Evolutionary conservation across 2,113 vertebrate genomes (phyloP), one percentile per base, ranked within the genome.

Genomic region (Triplophysa rosa): DNA sequence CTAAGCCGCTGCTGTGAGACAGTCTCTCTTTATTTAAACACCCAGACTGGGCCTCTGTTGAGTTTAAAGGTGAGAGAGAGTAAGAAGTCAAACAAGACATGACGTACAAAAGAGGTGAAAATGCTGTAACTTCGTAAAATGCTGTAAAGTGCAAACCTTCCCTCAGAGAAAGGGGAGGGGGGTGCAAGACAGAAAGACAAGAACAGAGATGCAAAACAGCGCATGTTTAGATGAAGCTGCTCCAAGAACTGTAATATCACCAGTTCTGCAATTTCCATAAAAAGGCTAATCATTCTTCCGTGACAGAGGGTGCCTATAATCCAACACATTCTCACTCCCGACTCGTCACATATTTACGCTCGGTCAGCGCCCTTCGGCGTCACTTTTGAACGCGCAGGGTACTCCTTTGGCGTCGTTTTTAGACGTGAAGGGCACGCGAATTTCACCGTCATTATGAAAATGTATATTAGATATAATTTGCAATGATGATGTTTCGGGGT

Each of bases 271-370:
- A 33, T 33, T 37, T 78, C 79, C 74, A 84, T 74, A 68, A 81
- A 80, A 78, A 81, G 79, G 74, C 47, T n/a, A 37, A 62, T 8
- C 29, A 16, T 47, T 77, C 40, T 52, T 58, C 7, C 63, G 65
- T 45, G 67, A 61, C 49, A 8, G 13, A 40, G 67, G 63, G 65
- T 19, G n/a, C 33, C 52, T 33, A 40, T 81, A 78, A 81, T 84
- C n/a, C n/a, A n/a, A n/a, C n/a, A n/a, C n/a, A n/a, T n/a, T n/a
- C n/a, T n/a, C n/a, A n/a, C n/a, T n/a, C n/a, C n/a, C n/a, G n/a
- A n/a, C n/a, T n/a, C n/a, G n/a, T n/a, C n/a, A n/a, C n/a, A n/a
- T n/a, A n/a, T n/a, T n/a, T n/a, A n/a, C n/a, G n/a, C n/a, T n/a
- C n/a, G n/a, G n/a, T n/a, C n/a, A n/a, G n/a, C n/a, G n/a, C n/a